These are phyloP conservation scores for Mycteria americana DNA, from an alignment of 2,797 vertebrate genomes.

Conservation along the genomic window DNA sequence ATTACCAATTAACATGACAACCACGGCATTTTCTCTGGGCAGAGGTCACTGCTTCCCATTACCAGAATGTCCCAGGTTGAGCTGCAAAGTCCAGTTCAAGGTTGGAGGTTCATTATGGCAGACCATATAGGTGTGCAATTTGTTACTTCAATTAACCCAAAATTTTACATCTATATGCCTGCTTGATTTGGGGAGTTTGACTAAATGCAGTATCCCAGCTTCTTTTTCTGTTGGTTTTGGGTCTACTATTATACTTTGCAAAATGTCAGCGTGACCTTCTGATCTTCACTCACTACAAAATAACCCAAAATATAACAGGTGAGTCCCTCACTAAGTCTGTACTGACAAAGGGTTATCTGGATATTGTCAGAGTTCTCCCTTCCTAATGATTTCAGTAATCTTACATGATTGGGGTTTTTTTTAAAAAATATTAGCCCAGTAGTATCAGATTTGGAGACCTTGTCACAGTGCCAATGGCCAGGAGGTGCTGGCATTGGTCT, in stretches of 20 bases:
- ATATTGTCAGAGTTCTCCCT: neutral
- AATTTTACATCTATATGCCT: neutral
- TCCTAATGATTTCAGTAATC: neutral
- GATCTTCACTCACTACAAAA: neutral
- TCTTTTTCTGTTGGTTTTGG: neutral
- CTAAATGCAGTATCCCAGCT: neutral
- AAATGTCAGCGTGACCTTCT: neutral
- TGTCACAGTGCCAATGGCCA: neutral
- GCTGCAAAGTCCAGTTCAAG: neutral
- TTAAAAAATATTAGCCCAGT: neutral
- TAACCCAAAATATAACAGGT: neutral
- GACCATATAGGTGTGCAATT: neutral
- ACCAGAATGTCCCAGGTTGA: neutral
- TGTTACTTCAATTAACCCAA: neutral
- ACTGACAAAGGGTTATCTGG: neutral
- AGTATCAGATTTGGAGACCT: neutral
- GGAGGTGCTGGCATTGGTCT: neutral
- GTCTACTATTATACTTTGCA: neutral
- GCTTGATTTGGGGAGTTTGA: neutral
- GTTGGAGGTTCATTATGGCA: neutral
- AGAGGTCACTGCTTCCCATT: neutral
- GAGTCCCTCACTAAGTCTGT: neutral
- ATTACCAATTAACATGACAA: neutral
- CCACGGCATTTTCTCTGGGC: neutral
- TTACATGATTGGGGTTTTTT: rapidly evolving